Percentiles rank a stretch among this genome's conserved stretches.
These are phyloP conservation scores for Pyralis farinalis DNA, from an alignment of 2,888 invertebrate species.

Conservation along the genomic window DNA sequence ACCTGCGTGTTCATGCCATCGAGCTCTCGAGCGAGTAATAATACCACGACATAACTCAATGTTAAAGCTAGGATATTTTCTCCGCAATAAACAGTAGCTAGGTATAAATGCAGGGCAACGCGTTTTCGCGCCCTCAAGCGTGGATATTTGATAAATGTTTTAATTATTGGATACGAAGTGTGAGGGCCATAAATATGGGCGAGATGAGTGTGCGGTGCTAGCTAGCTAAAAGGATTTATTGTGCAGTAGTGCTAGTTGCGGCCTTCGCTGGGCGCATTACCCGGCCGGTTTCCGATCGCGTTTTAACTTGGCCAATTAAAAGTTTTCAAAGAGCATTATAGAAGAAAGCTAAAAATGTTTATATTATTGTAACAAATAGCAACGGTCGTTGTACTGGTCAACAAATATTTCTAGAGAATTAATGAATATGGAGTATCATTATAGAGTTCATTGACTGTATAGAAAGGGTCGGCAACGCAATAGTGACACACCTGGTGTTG, in stretches of 20 bases:
- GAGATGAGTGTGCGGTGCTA: constrained; percentile 26
- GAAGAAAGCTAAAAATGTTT: background rate
- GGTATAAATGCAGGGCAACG: constrained; percentile 5
- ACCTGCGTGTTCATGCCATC: too few species aligned
- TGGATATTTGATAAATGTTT: constrained; percentile 39
- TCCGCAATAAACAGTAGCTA: constrained; percentile 19
- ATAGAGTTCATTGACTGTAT: too few species aligned
- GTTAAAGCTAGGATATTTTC: constrained; percentile 11
- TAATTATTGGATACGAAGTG: constrained; percentile 51
- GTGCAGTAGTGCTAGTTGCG: constrained; percentile 35
- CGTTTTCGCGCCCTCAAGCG: constrained; percentile 12
- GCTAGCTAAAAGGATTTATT: constrained; percentile 45
- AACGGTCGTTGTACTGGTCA: too few species aligned
- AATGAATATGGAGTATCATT: too few species aligned
- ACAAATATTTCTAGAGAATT: too few species aligned
- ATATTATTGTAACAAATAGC: background rate
- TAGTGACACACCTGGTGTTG: too few species aligned
- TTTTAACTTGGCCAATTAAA: constrained; percentile 19
- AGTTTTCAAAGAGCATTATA: background rate
- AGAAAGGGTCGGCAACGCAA: too few species aligned
- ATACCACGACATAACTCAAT: background rate
- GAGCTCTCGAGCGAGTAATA: too few species aligned
- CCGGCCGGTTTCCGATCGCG: constrained; percentile 22
- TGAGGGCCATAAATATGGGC: constrained; percentile 39
- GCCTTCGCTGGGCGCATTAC: constrained; percentile 40